Conservation (phyloP, 2,888 invertebrate species). For the Arrhopalites spinosus region DNA sequence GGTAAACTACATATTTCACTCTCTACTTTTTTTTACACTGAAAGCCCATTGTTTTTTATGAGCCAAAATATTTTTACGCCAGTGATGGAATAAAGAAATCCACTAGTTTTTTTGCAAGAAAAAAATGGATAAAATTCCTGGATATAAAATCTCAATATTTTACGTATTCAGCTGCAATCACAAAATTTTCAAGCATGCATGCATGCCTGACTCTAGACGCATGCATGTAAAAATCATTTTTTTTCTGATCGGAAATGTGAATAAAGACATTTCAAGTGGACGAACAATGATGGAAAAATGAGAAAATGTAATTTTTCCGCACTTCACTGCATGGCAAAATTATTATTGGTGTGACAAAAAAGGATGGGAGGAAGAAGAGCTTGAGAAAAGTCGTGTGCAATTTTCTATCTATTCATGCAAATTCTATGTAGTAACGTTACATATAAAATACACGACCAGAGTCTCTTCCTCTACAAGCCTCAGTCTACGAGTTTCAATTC, state of each 20-base stretch:
- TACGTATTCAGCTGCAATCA: not conserved
- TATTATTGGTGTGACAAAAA: conserved; percentile 5
- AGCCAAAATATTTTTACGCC: too few relatives aligned
- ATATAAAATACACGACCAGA: too few relatives aligned
- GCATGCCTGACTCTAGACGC: not conserved
- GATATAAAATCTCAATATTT: not conserved
- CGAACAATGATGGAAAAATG: not conserved
- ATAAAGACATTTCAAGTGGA: not conserved
- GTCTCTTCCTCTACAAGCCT: too few relatives aligned
- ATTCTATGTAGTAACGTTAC: too few relatives aligned
- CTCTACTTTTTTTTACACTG: too few relatives aligned
- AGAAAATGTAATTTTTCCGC: conserved; percentile 14
- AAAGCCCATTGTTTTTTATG: too few relatives aligned
- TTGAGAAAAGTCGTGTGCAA: not conserved
- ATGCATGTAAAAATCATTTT: not conserved
- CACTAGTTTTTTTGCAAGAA: too few relatives aligned
- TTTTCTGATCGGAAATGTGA: too few relatives aligned
- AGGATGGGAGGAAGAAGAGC: not conserved
- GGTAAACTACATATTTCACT: too few relatives aligned
- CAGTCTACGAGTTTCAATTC: too few relatives aligned
- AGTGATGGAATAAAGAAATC: too few relatives aligned
- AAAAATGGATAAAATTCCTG: not conserved
- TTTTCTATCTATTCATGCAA: conserved; percentile 1
- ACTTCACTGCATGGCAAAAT: not conserved
- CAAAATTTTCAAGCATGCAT: not conserved